phyloP scores from a whole-genome alignment of 2,797 vertebrate species.

The Sciaenops ocellatus region DNA sequence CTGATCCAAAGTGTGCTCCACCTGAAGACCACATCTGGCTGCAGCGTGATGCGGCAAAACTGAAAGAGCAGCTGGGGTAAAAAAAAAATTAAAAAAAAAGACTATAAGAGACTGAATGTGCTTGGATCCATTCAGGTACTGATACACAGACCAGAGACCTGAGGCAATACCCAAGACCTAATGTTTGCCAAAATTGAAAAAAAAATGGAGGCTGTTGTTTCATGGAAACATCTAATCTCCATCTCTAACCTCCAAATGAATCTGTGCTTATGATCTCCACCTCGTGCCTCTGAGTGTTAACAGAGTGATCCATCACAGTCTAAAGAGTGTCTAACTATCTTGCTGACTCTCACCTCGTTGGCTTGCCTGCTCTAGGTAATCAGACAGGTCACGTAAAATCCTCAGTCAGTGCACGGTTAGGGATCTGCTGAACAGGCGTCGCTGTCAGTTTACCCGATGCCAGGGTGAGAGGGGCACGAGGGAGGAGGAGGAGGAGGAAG shows the following conservation, averaged over 20 bases:
- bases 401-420: background rate
- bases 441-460: slow-evolving; percentile 47
- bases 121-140: background rate
- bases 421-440: slow-evolving; percentile 37
- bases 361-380: slow-evolving; percentile 1
- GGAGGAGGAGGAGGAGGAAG: background rate
- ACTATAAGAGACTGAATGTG: background rate
- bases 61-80: background rate
- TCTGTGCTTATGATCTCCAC: background rate
- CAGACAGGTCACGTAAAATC: slow-evolving; percentile 24
- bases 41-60: background rate
- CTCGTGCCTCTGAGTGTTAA: background rate
- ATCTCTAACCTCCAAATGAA: background rate
- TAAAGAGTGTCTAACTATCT: background rate
- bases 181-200: background rate
- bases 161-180: background rate
- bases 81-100: background rate
- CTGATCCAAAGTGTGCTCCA: background rate
- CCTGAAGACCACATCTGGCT: background rate
- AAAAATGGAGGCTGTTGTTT: background rate
- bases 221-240: background rate
- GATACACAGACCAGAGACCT: background rate
- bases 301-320: background rate
- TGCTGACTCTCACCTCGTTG: background rate
- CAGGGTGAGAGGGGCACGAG: slow-evolving; percentile 1